Base-by-base conservation (phyloP, 1,140 invertebrate species). In the Melipona quadrifasciata region DNA sequence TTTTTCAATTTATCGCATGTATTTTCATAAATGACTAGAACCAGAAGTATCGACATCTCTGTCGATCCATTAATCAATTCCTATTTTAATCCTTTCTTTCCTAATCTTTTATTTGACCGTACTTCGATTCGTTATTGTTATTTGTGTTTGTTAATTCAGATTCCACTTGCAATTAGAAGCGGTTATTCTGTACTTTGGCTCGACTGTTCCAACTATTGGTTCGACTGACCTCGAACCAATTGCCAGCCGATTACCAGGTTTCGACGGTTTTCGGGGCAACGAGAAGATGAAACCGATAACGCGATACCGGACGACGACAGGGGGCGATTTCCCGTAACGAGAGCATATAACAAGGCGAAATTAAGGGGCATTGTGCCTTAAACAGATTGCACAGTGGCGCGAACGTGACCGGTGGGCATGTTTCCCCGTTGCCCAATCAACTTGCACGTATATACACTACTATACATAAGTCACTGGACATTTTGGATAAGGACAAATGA, bases 301-400 rank as follows among this genome's bases (percentile, higher is more conserved):
- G 27, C 70, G 70, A 73, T 84, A 86, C 57, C 78, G 71, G 84
- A 64, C 68, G 70, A 70, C 73, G 47, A 27, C 24, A 47, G 47
- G 61, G 61, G 24, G 68, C 57, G 64, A 83, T 83, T 84, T 84
- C 80, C 86, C 70, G 72, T 82, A 84, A 75, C 77, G 80, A 84
- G 72, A 83, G 84, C 71, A 58, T 88, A 82, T 90, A 91, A 91
- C 87, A 85, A 91, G 84, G 67, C 78, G 71, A 90, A 92, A 92
- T 92, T 91, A 92, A 90, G 89, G 87, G 85, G 86, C 88, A 92
- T 92, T 92, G 92, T 92, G 86, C 87, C 90, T 89, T 91, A 91
- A 93, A 91, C 91, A 89, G 89, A 90, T 92, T 91, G 90, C 86
- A 89, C 85, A 83, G 82, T 86, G 83, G 83, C 68, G 86, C 80